Evolutionary conservation across 1,140 invertebrate species (phyloP).

Genomic region (Aradophagus sp.): DNA sequence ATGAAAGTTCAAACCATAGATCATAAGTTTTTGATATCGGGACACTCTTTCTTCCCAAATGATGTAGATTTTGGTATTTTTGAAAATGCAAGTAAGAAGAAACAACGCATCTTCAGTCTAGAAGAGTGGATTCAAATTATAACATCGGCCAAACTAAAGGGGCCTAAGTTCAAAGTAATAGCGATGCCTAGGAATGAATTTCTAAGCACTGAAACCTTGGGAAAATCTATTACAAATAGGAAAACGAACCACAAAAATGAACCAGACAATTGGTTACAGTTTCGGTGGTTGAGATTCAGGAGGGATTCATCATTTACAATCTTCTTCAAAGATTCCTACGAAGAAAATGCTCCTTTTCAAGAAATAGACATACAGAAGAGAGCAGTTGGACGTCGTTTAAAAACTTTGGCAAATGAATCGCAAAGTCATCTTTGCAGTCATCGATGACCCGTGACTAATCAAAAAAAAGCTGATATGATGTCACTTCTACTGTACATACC

Average conservation of each 20-base stretch:
- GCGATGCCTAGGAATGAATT: not conserved
- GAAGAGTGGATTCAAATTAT: slow-evolving; percentile 1
- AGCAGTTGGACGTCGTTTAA: not conserved
- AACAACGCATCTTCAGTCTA: not conserved
- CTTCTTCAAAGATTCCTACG: not conserved
- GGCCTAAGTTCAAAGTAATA: not conserved
- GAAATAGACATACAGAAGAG: slow-evolving; percentile 3
- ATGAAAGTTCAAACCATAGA: not conserved
- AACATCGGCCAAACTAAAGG: not conserved
- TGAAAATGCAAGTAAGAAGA: slow-evolving; percentile 1
- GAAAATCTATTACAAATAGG: not conserved
- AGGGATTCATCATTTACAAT: slow-evolving; percentile 1
- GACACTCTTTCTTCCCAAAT: slow-evolving; percentile 1
- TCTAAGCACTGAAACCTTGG: not conserved
- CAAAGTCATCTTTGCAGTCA: not conserved
- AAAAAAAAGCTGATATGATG: slow-evolving; percentile 1
- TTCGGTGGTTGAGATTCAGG: not conserved
- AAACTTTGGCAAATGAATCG: not conserved
- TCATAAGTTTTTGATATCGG: not conserved
- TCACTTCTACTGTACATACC: not conserved
- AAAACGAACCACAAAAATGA: not conserved
- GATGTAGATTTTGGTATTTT: not conserved
- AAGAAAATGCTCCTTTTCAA: not conserved
- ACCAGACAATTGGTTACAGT: not conserved
- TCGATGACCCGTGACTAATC: not conserved